Conservation (phyloP, 1,140 invertebrate species). For the Bemisia tabaci region DNA sequence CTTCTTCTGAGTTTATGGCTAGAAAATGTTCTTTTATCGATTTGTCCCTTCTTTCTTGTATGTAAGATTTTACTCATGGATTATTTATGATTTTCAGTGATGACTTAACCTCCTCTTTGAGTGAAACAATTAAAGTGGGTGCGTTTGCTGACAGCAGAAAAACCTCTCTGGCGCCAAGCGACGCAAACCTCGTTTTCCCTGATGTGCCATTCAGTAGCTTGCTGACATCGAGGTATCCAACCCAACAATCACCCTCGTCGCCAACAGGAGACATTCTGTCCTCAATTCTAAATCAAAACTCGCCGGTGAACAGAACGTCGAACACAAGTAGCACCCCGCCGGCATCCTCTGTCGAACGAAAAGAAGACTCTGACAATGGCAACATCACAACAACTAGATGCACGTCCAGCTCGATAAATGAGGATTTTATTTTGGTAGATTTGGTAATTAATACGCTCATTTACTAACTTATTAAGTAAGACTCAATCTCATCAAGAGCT, state of each 20-base stretch:
- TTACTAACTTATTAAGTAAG: constrained; percentile 10
- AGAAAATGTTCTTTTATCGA: too few species aligned
- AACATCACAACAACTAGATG: constrained; percentile 27
- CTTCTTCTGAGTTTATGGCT: too few species aligned
- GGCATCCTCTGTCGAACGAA: neutral
- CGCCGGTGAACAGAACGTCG: neutral
- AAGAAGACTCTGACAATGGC: constrained; percentile 34
- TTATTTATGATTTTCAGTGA: constrained; percentile 40
- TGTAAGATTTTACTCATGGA: too few species aligned
- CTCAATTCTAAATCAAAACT: neutral
- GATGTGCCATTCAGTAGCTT: constrained; percentile 54
- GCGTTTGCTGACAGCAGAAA: constrained; percentile 48
- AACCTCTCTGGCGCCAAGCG: constrained; percentile 29
- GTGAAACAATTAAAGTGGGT: constrained; percentile 49
- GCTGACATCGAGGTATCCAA: constrained; percentile 30
- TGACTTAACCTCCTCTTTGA: constrained; percentile 40
- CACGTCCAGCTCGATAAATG: neutral
- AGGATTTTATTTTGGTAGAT: constrained; percentile 63
- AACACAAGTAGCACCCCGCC: neutral
- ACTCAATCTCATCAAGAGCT: neutral
- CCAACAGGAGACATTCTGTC: neutral
- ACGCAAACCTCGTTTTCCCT: constrained; percentile 43
- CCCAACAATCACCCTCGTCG: constrained; percentile 21
- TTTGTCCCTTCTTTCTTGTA: too few species aligned
- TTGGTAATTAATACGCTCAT: constrained; percentile 38